Evolutionary conservation across 1,140 invertebrate species (phyloP), one percentile per base, ranked within the genome.

Genomic region (Melipona quadrifasciata): DNA sequence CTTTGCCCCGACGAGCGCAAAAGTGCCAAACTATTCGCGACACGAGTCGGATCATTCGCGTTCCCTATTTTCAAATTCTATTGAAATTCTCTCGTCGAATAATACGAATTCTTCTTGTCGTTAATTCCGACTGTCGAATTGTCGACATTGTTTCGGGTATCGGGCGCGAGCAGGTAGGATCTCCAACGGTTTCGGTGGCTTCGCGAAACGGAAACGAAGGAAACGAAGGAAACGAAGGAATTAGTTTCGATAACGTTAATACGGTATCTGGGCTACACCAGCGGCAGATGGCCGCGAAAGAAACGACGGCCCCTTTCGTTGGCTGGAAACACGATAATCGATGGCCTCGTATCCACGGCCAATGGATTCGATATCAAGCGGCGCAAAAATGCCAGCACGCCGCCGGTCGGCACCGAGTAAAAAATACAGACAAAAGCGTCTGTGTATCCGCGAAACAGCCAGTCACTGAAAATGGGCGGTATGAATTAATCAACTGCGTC

Each of bases 401-500:
- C 64, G 31, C 17, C 61, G 51, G 58, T 34, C 51, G 64, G 73
- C 6, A n/a, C 77, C 61, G 39, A 67, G 34, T 70, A 78, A 85
- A 87, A 86, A 85, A 88, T 61, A 64, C 65, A 82, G 86, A 76
- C 58, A 83, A 80, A 61, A 88, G 84, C 74, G 76, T 65, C 57
- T 34, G 84, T 34, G 84, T 61, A 81, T 68, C 68, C 58, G 67
- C 51, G 79, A 71, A 74, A 82, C 79, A 84, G 39, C 55, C 34
- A 77, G 74, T 51, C 39, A 51, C 58, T 72, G 79, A 86, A 89
- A 88, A 86, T 86, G 75, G 84, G 68, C 65, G 64, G 84, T 74
- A 88, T 88, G 87, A 89, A 89, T 89, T 89, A 89, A 89, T 89
- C 87, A 89, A 88, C 79, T 57, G 76, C 68, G 14, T 53, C 61